phyloP scores from a whole-genome alignment of 2,113 vertebrate species.

The Psilopsiagon aymara region DNA sequence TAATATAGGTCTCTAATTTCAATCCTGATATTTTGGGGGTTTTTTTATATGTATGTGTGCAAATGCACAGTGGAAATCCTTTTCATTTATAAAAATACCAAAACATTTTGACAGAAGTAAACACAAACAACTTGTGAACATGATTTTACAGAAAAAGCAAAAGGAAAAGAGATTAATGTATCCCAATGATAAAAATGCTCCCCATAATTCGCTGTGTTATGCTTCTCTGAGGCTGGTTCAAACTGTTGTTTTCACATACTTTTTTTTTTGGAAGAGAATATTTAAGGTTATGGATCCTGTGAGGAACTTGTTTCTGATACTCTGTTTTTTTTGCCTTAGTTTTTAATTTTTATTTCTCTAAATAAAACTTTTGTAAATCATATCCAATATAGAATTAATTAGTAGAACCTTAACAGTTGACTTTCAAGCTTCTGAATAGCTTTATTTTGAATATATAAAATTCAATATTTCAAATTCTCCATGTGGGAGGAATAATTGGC shows the following conservation, averaged over 20 bases:
- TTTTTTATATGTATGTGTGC: background rate
- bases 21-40: background rate
- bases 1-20: background rate
- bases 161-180: background rate
- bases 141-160: background rate
- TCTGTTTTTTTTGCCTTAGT: background rate
- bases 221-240: background rate
- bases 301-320: background rate
- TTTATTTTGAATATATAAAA: background rate
- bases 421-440: background rate
- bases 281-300: background rate
- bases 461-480: background rate
- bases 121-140: background rate
- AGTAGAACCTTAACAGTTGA: background rate
- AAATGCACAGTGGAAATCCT: background rate
- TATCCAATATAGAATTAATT: background rate
- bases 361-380: background rate
- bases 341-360: slow-evolving; percentile 5
- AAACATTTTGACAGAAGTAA: background rate
- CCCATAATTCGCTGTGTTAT: background rate
- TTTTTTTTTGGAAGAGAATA: background rate
- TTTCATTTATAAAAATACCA: background rate
- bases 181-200: background rate
- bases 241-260: background rate
- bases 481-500: background rate